Evolutionary conservation across 64 coral and sea anemone species (phyloP).

Genomic region (Stylophora pistillata): DNA sequence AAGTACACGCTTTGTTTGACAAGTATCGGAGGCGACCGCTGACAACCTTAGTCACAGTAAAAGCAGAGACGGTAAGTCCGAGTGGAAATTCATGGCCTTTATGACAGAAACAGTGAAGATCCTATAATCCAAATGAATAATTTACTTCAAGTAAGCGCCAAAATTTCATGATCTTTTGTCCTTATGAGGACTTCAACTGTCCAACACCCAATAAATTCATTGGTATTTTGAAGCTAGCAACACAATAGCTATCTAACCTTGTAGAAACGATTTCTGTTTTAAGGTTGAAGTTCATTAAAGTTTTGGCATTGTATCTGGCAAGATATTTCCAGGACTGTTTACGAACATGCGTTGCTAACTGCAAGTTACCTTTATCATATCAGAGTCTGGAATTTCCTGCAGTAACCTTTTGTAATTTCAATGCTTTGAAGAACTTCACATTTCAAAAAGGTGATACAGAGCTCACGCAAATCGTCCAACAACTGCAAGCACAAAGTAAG

Average conservation of each 20-base stretch:
- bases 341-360: not conserved
- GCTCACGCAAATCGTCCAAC: not conserved
- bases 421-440: constrained; percentile 9
- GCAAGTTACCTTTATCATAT: not conserved
- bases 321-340: not conserved
- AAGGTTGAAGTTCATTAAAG: no score
- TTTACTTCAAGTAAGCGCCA: no score
- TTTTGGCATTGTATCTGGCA: no score
- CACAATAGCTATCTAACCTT: no score
- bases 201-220: no score
- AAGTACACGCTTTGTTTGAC: constrained; percentile 4
- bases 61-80: constrained; percentile 12
- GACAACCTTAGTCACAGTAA: not conserved
- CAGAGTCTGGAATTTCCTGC: constrained; percentile 42
- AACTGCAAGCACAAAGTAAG: constrained; percentile 3
- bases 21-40: constrained; percentile 14
- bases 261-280: no score
- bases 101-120: no score
- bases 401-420: constrained; percentile 45
- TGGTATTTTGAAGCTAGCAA: no score
- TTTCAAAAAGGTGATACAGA: not conserved
- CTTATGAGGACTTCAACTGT: no score
- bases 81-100: no score
- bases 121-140: no score
- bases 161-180: no score